These are phyloP conservation scores for Polydrusus tereticollis DNA, from an alignment of 2,888 invertebrate genomes.

Conservation along the genomic window DNA sequence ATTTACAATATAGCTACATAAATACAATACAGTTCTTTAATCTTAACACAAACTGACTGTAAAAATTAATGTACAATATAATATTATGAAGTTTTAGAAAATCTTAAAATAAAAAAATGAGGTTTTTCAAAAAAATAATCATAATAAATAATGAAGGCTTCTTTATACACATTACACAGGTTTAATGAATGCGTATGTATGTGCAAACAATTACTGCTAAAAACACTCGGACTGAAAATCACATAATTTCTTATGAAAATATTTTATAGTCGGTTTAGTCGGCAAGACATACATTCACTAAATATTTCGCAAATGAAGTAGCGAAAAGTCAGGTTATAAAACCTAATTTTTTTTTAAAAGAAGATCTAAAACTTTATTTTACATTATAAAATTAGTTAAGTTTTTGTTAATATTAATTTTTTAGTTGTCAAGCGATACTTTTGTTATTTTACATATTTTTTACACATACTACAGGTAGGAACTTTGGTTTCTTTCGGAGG, in stretches of 20 bases:
- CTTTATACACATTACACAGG: too few species aligned
- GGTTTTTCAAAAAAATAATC: not conserved
- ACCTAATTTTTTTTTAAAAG: not conserved
- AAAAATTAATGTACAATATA: slow-evolving; percentile 11
- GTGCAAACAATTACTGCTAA: too few species aligned
- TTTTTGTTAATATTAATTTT: slow-evolving; percentile 19
- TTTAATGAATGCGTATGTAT: too few species aligned
- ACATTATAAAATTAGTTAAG: slow-evolving; percentile 23
- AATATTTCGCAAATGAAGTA: too few species aligned
- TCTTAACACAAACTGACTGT: slow-evolving; percentile 19
- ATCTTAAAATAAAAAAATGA: not conserved
- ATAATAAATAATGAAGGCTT: too few species aligned
- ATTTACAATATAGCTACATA: slow-evolving; percentile 40
- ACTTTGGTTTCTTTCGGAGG: slow-evolving; percentile 74
- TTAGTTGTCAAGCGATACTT: slow-evolving; percentile 27
- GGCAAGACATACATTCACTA: too few species aligned
- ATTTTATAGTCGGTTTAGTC: too few species aligned
- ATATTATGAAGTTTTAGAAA: slow-evolving; percentile 3
- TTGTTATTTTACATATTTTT: slow-evolving; percentile 48
- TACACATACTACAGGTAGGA: slow-evolving; percentile 69
- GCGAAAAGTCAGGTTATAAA: too few species aligned
- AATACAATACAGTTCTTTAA: slow-evolving; percentile 29
- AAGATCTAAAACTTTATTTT: not conserved
- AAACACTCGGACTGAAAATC: too few species aligned
- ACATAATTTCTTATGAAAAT: too few species aligned